Base-by-base conservation (phyloP, 2,888 invertebrate species). In the Psylliodes chrysocephalus region DNA sequence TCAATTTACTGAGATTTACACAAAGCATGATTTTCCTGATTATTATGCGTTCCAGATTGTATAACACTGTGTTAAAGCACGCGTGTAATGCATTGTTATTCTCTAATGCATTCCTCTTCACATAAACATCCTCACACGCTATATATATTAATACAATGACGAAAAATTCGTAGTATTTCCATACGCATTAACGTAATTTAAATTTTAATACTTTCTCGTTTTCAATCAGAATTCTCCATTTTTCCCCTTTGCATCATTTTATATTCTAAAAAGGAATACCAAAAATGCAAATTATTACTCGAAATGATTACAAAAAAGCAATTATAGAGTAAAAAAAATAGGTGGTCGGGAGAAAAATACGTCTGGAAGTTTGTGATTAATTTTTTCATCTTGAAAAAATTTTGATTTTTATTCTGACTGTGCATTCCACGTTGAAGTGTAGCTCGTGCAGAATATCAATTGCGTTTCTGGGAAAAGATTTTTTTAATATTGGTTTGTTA, bases 231-330 rank as follows among this genome's bases (percentile, higher is more conserved):
- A 15, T 18, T 44, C 44, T 14, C 17, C 8, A 8, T 12, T 30
- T 30, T 30, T 30, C 44, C 44, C 2, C 15, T 17, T n/a, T 17
- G 44, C 44, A 8, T 30, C 30, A 30, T 6, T 44, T 44, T 18
- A 17, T 44, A 44, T 44, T 44, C 44, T 19, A 44, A 44, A 44
- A 44, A 44, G 18, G 44, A 44, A 44, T 44, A 44, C 44, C 17
- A 44, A 44, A 44, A 17, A 17, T 44, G 15, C 17, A 44, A 44
- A 44, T 44, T 14, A n/a, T 14, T 19, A 14, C 19, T 17, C 44
- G 5, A 17, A 15, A 6, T 7, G 44, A 44, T 17, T 44, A 44
- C 44, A 44, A 44, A 44, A 44, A 44, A 44, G 18, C 44, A 44
- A 44, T 44, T 44, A 44, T 14, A 44, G 19, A 44, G 12, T 17